A percentile compares a stretch with the other conserved stretches of the same genome.
These are phyloP conservation scores for Ceratotherium simum DNA, from an alignment of 2,113 vertebrate species.

Conservation along the genomic window DNA sequence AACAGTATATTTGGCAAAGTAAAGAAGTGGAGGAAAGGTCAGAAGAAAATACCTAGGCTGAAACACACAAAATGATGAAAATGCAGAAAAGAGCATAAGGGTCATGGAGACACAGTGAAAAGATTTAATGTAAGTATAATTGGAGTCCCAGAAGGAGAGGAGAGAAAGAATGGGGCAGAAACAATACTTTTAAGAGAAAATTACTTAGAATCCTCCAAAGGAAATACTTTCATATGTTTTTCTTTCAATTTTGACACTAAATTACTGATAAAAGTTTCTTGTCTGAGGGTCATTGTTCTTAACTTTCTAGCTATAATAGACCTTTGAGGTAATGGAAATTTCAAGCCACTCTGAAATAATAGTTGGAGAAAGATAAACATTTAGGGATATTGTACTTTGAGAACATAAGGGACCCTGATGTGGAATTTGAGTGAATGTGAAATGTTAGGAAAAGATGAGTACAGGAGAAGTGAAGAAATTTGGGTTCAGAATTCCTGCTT, in stretches of 20 bases:
- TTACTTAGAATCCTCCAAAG: background rate
- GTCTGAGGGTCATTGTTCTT: background rate
- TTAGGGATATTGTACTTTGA: background rate
- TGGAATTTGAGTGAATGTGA: background rate
- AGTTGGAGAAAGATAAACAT: background rate
- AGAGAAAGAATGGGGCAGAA: background rate
- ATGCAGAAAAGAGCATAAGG: background rate
- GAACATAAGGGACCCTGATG: background rate
- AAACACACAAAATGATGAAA: background rate
- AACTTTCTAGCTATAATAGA: background rate
- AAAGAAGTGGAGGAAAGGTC: background rate
- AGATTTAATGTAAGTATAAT: background rate
- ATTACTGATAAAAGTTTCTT: background rate
- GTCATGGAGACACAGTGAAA: background rate
- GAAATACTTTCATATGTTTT: background rate
- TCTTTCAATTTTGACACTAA: background rate
- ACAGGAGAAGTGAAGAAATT: background rate
- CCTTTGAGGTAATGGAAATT: background rate
- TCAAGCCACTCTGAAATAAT: background rate
- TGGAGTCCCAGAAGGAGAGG: background rate
- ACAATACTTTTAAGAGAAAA: background rate
- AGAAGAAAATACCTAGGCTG: background rate
- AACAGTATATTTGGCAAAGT: background rate
- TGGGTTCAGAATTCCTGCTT: background rate
- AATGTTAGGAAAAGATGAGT: background rate